Base-by-base conservation (phyloP, 2,113 vertebrate species). In the Leptodactylus fuscus region DNA sequence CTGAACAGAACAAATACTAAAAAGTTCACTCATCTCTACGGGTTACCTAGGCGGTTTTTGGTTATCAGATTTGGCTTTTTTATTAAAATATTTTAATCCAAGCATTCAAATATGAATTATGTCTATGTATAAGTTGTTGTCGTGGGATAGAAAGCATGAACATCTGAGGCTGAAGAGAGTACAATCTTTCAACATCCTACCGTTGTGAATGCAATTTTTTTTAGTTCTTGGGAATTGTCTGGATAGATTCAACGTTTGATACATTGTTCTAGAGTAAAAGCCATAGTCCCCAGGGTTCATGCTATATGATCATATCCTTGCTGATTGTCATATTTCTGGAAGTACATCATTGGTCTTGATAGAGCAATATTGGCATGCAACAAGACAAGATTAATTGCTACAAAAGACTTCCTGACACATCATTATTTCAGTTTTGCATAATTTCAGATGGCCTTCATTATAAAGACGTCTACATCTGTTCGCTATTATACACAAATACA, bases 371-470 rank as follows among this genome's bases (percentile, higher is more conserved):
- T 81, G 89, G 85, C 89, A 87, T 87, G 87, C 38, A 90, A 88
- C 10, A 83, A 81, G 84, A 90, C 85, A 89, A 89, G 88, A 88
- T 89, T 90, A 91, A 91, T 89, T 89, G 87, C 5, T 0, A 51
- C 67, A 58, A 65, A 90, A 84, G 88, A 83, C 73, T 89, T 91
- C 85, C 88, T 89, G 89, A 81, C 87, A 89, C 76, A 58, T 91
- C 89, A 89, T 87, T 90, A 89, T 90, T 92, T 91, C 89, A 89
- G 87, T 83, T 90, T 91, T 88, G 88, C 89, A 89, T 88, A 77
- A 90, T 89, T 87, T 89, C 84, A 88, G 87, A 89, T 90, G 87
- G 79, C 81, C 88, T 88, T 90, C 87, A 88, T 91, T 88, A 90
- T 86, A 87, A 88, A 88, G 77, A 81, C 87, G 84, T 81, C 85